phyloP scores from a whole-genome alignment of 2,113 vertebrate genomes.

The Dendropsophus ebraccatus region DNA sequence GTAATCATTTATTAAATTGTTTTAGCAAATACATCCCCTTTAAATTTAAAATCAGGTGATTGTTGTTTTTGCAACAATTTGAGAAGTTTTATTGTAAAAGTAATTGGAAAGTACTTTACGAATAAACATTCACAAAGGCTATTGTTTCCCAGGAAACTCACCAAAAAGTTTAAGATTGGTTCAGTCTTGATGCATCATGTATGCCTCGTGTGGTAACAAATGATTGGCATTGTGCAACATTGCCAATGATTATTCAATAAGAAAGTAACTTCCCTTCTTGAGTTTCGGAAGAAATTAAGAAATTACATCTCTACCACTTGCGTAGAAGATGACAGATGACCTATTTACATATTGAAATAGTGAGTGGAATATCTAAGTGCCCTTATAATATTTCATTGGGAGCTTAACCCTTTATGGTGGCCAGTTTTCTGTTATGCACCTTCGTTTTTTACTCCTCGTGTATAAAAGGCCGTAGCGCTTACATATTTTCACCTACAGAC shows the following conservation, averaged over 20 bases:
- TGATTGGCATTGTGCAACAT: background rate
- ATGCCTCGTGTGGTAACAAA: background rate
- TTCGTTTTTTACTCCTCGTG: too few relatives aligned
- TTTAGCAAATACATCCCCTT: too few relatives aligned
- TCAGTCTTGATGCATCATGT: background rate
- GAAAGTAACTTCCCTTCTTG: background rate
- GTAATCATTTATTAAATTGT: too few relatives aligned
- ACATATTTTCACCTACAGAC: too few relatives aligned
- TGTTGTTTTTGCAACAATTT: background rate
- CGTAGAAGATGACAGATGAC: background rate
- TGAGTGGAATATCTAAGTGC: background rate
- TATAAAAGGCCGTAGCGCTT: too few relatives aligned
- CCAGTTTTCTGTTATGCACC: too few relatives aligned
- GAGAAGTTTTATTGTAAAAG: background rate
- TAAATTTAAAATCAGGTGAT: too few relatives aligned
- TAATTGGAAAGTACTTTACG: background rate
- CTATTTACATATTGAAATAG: background rate
- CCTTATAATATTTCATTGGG: background rate
- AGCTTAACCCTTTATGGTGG: too few relatives aligned
- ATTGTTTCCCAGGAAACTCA: background rate
- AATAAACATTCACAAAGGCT: background rate
- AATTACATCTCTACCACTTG: background rate
- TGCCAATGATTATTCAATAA: background rate
- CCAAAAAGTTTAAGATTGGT: background rate
- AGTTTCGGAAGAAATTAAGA: background rate